Conservation (phyloP, 2,888 invertebrate species). For the Megalurothrips usitatus region DNA sequence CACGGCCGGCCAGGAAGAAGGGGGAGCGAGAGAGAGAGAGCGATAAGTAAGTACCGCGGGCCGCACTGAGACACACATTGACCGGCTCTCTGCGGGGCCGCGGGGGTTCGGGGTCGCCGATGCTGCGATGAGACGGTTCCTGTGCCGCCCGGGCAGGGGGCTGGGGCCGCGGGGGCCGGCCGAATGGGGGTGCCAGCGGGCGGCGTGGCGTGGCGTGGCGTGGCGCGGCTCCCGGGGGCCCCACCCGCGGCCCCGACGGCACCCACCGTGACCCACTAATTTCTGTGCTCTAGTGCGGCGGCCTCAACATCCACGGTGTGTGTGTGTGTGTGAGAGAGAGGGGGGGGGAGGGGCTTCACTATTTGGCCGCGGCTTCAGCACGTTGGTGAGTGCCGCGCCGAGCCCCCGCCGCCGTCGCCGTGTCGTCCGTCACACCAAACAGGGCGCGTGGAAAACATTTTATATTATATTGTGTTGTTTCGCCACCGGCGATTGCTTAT, state of each 20-base stretch:
- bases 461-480: not conserved
- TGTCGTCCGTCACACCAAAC: too few species aligned
- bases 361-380: too few species aligned
- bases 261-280: slow-evolving; percentile 10
- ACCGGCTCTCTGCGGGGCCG: not conserved
- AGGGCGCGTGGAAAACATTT: not conserved
- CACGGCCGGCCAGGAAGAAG: not conserved
- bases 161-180: too few species aligned
- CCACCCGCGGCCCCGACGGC: too few species aligned
- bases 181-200: not conserved
- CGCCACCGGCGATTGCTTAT: not conserved
- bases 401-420: too few species aligned
- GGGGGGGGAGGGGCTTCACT: too few species aligned
- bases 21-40: not conserved
- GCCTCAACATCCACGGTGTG: not conserved
- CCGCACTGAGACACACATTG: not conserved
- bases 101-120: not conserved
- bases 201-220: not conserved
- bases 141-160: too few species aligned
- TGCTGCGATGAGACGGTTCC: not conserved
- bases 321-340: not conserved
- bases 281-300: not conserved
- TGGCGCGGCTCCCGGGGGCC: too few species aligned
- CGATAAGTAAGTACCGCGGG: not conserved
- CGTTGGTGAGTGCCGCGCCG: too few species aligned